Evolutionary conservation across 2,888 invertebrate species (phyloP).

Genomic region (Zaprionus obscuricornis): DNA sequence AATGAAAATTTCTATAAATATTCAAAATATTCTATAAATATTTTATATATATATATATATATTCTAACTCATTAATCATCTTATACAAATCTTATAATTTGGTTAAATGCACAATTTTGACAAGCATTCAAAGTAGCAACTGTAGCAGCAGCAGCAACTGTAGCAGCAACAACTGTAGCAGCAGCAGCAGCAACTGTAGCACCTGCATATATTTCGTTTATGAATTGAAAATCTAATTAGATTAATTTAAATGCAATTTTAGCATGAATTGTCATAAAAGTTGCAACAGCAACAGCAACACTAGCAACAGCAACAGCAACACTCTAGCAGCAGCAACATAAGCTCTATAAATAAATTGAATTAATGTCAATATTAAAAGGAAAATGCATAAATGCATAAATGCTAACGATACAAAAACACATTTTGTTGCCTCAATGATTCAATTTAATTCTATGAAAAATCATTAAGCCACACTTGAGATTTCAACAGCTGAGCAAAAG

Average conservation of each 20-base stretch:
- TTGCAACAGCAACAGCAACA: constrained; percentile 37
- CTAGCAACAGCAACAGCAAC: constrained; percentile 13
- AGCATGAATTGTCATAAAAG: too few relatives aligned
- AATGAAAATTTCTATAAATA: too few relatives aligned
- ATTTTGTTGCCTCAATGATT: constrained; percentile 47
- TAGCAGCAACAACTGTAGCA: constrained; percentile 24
- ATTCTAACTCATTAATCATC: too few relatives aligned
- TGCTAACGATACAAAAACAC: constrained; percentile 7
- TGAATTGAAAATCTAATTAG: constrained; percentile 57
- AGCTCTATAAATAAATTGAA: constrained; percentile 61
- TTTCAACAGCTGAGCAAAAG: constrained; percentile 27
- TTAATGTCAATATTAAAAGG: constrained; percentile 64
- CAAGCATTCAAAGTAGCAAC: too few relatives aligned
- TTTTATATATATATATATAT: too few relatives aligned
- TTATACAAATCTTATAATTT: constrained; percentile 18
- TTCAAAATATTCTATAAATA: too few relatives aligned
- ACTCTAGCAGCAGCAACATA: constrained; percentile 8
- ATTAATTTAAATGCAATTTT: constrained; percentile 56
- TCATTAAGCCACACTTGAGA: constrained; percentile 70
- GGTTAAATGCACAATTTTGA: constrained; percentile 7
- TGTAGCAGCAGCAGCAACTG: constrained; percentile 2
- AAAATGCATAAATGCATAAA: constrained; percentile 11
- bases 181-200: not conserved
- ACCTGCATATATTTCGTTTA: too few relatives aligned
- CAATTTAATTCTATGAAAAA: constrained; percentile 69